Evolutionary conservation across 1,140 invertebrate genomes (phyloP).

Genomic region (Lordiphosa stackelbergi): DNA sequence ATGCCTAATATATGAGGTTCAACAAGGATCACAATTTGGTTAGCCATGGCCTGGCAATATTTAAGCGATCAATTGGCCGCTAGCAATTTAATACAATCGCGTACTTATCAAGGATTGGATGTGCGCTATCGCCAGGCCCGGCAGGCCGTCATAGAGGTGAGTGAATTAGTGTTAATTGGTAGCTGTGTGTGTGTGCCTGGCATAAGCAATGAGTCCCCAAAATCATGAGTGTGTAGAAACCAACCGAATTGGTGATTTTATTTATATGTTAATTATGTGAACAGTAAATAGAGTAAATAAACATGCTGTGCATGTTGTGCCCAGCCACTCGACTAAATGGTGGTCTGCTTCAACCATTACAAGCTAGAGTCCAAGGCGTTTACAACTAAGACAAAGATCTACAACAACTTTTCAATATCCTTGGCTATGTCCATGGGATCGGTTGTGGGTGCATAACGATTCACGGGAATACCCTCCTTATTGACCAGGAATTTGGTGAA

Average conservation of each 20-base stretch:
- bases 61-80: neutral
- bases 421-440: conserved; percentile 85
- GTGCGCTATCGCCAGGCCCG: conserved; percentile 3
- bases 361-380: conserved; percentile 30
- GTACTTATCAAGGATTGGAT: neutral
- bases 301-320: conserved; percentile 41
- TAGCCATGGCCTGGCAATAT: too few relatives aligned
- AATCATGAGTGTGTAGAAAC: conserved; percentile 10
- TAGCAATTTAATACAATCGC: neutral
- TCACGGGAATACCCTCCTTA: conserved; percentile 90
- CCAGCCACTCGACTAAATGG: conserved; percentile 7
- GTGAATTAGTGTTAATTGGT: neutral
- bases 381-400: conserved; percentile 41
- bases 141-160: conserved; percentile 3
- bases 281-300: conserved; percentile 26
- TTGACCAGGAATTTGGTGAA: conserved; percentile 97
- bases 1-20: too few relatives aligned
- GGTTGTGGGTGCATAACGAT: conserved; percentile 86
- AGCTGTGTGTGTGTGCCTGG: neutral
- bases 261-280: conserved; percentile 31
- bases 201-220: neutral
- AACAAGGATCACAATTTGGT: too few relatives aligned
- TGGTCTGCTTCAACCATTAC: conserved; percentile 12
- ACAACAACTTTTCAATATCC: conserved; percentile 84
- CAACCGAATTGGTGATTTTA: conserved; percentile 25